Conservation (phyloP, 1,140 invertebrate species). For the Spodoptera frugiperda region DNA sequence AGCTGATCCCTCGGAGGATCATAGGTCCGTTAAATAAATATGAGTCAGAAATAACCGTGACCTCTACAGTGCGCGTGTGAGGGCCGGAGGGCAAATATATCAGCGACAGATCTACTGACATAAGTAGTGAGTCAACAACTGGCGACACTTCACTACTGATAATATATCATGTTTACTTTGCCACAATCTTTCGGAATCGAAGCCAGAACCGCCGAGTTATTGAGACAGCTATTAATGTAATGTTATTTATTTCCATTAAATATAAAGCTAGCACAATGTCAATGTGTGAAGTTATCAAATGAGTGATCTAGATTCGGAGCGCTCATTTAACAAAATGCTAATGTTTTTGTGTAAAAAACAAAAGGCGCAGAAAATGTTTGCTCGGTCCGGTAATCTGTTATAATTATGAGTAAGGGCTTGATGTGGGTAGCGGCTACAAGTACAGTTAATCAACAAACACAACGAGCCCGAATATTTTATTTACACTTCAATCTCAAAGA, state of each 20-base stretch:
- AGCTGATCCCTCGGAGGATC: not conserved
- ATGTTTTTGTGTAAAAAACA: too few species aligned
- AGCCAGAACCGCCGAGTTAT: not conserved
- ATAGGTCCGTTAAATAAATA: constrained; percentile 15
- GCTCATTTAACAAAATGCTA: too few species aligned
- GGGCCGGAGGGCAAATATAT: constrained; percentile 8
- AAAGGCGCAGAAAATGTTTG: too few species aligned
- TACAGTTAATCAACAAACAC: not conserved
- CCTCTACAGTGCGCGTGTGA: not conserved
- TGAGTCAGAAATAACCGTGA: not conserved
- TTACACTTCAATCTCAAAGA: constrained; percentile 13
- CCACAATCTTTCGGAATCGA: not conserved
- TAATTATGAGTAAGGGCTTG: too few species aligned
- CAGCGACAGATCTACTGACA: not conserved
- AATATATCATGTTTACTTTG: constrained; percentile 13
- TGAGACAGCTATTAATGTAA: too few species aligned
- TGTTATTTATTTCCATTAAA: too few species aligned
- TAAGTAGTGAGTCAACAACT: constrained; percentile 16
- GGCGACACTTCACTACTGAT: not conserved
- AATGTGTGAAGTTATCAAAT: too few species aligned
- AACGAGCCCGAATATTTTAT: not conserved
- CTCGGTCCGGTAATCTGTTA: too few species aligned
- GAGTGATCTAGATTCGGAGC: too few species aligned
- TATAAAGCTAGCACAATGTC: too few species aligned
- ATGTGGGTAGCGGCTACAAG: not conserved